Evolutionary conservation across 2,888 invertebrate species (phyloP).

Genomic region (Yponomeuta malinellus): DNA sequence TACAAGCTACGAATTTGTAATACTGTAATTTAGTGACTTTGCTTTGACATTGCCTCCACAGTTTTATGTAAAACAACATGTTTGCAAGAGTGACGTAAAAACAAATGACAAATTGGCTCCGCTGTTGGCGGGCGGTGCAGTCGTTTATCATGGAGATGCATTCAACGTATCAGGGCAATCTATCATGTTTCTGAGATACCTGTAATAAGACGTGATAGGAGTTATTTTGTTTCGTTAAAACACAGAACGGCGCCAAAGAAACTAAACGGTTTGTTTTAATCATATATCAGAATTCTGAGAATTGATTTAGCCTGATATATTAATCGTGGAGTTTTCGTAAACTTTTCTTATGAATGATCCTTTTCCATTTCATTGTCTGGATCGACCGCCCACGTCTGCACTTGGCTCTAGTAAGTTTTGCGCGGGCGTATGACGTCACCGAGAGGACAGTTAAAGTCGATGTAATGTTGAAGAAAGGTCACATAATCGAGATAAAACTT

Average conservation of each 20-base stretch:
- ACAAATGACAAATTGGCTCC: constrained; percentile 8
- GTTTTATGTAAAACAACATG: not conserved
- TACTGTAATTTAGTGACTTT: not conserved
- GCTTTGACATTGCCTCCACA: not conserved
- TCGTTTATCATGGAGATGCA: not conserved
- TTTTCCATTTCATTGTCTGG: not conserved
- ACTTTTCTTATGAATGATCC: not conserved
- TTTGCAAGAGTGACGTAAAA: constrained; percentile 6
- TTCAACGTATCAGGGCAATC: not conserved
- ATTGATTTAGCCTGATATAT: no score
- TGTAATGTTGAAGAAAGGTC: not conserved
- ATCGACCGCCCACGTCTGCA: not conserved
- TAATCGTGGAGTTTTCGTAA: not conserved
- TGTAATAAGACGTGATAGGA: not conserved
- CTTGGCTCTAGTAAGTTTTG: not conserved
- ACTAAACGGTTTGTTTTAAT: not conserved
- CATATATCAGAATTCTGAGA: no score
- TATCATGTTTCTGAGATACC: constrained; percentile 1
- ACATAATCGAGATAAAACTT: not conserved
- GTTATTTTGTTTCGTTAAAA: not conserved
- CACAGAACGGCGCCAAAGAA: not conserved
- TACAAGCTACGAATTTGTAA: not conserved
- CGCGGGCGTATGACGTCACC: not conserved
- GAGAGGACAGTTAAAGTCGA: not conserved
- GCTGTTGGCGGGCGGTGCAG: not conserved